Percentiles rank a stretch among this genome's conserved stretches.
These are phyloP conservation scores for Callorhinus ursinus DNA, from an alignment of 2,113 vertebrate species.

Conservation along the genomic window DNA sequence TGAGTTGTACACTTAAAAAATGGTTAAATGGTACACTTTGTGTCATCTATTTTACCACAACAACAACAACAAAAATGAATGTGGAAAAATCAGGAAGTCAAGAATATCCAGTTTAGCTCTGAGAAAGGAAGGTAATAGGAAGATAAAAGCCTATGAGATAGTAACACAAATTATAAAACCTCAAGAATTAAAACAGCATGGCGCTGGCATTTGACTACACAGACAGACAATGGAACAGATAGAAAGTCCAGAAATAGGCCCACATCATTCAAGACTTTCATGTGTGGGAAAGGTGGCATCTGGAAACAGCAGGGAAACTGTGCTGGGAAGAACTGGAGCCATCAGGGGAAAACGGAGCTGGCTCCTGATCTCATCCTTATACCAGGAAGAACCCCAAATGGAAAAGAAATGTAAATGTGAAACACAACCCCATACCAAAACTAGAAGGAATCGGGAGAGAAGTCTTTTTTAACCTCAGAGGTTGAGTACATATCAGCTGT, in stretches of 20 bases:
- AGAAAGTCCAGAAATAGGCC: not conserved
- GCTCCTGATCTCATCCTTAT: not conserved
- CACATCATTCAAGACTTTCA: not conserved
- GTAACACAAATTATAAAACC: not conserved
- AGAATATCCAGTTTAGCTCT: not conserved
- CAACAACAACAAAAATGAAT: not conserved
- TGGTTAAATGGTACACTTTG: not conserved
- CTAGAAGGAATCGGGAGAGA: not conserved
- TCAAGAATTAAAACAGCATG: not conserved
- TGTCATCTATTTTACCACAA: not conserved
- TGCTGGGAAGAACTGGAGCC: not conserved
- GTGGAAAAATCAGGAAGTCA: not conserved
- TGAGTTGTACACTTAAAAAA: not conserved
- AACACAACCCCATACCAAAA: not conserved
- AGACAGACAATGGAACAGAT: not conserved
- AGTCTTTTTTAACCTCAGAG: not conserved
- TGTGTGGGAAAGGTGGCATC: not conserved
- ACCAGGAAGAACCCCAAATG: not conserved
- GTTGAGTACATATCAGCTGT: not conserved
- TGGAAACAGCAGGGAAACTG: not conserved
- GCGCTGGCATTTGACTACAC: not conserved
- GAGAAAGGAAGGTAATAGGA: not conserved
- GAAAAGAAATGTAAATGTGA: not conserved
- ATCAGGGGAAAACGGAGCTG: not conserved
- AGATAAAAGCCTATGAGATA: not conserved